These are phyloP conservation scores for Brachyptera risi DNA, from an alignment of 2,888 invertebrate genomes.

Conservation along the genomic window DNA sequence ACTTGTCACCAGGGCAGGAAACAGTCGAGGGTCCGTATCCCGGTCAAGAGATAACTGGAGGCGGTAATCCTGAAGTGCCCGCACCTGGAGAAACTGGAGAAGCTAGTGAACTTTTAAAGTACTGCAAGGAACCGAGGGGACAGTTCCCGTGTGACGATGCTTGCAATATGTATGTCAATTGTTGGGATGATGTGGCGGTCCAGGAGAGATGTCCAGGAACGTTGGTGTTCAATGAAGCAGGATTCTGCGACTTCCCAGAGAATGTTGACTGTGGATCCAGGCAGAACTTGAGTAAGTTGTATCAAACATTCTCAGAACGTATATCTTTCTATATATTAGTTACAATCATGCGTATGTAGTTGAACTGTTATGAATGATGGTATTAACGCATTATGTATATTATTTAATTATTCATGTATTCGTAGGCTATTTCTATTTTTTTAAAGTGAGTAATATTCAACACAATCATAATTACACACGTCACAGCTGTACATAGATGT, in stretches of 20 bases:
- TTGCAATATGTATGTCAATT: conserved; percentile 63
- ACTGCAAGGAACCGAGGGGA: conserved; percentile 46
- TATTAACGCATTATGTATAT: no score
- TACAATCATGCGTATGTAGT: no score
- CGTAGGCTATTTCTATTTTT: no score
- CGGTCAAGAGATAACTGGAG: conserved; percentile 8
- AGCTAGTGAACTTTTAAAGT: conserved; percentile 15
- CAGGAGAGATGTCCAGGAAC: conserved; percentile 63
- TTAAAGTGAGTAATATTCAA: no score
- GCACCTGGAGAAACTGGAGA: neutral
- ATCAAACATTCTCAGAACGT: no score
- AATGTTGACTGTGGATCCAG: conserved; percentile 60
- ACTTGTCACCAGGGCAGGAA: conserved; percentile 27
- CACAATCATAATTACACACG: no score
- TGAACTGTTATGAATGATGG: no score
- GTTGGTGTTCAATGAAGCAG: conserved; percentile 55
- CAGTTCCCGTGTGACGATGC: conserved; percentile 58
- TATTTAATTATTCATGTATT: no score
- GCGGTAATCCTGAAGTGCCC: neutral
- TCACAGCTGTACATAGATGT: no score
- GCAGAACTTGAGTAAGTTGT: conserved; percentile 37
- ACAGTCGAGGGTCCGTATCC: conserved; percentile 11
- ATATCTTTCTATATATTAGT: no score
- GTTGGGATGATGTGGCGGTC: conserved; percentile 64
- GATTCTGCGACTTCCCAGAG: conserved; percentile 60